These are phyloP conservation scores for Eonycteris spelaea DNA, from an alignment of 2,113 vertebrate species.

Conservation along the genomic window DNA sequence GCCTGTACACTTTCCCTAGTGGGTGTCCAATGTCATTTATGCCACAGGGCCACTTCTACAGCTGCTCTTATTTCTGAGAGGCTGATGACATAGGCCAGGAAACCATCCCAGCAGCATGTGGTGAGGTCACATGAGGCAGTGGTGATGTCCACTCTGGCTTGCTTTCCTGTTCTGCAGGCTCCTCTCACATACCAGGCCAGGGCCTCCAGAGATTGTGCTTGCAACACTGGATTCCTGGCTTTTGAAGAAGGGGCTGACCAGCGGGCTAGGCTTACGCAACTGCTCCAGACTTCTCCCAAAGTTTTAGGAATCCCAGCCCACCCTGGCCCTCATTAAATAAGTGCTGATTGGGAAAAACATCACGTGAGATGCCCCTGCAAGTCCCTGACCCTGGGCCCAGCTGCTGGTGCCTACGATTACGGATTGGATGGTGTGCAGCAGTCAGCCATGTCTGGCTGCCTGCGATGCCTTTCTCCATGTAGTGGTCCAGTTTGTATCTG, in stretches of 20 bases:
- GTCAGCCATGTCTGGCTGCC: not conserved
- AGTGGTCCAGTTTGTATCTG: not conserved
- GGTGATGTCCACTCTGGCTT: not conserved
- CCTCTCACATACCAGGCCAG: not conserved
- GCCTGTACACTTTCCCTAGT: not conserved
- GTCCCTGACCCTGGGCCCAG: not conserved
- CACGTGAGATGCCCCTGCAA: not conserved
- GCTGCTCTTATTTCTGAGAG: not conserved
- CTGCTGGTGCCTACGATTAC: not conserved
- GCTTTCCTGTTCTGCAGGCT: not conserved
- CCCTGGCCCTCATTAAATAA: not conserved
- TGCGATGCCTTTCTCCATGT: not conserved
- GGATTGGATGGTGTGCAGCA: not conserved
- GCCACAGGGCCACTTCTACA: not conserved
- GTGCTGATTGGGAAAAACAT: not conserved
- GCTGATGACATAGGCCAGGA: not conserved
- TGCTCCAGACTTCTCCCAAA: not conserved
- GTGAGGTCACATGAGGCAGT: not conserved
- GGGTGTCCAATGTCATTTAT: not conserved
- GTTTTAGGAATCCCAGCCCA: not conserved
- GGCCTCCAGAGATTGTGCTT: not conserved
- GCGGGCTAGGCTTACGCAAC: not conserved
- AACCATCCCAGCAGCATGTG: not conserved
- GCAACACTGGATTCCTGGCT: constrained; percentile 9
- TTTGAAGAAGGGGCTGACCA: constrained; percentile 15